Conservation (phyloP, 2,797 vertebrate genomes). For the Lepidocolaptes lacrymiger region DNA sequence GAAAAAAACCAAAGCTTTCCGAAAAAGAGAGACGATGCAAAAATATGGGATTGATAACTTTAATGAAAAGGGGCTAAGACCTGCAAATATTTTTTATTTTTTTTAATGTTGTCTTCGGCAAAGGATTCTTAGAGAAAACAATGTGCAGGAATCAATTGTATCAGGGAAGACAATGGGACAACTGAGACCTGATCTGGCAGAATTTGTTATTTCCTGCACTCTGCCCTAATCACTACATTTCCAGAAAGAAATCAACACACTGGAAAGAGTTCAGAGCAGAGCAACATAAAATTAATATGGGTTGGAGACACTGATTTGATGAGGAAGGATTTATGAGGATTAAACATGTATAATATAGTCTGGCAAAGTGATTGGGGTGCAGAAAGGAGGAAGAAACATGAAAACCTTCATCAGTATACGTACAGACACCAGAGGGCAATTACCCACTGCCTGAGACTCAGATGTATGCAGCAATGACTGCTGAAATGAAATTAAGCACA, state of each 20-base stretch:
- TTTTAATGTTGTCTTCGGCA: neutral
- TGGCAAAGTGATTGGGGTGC: neutral
- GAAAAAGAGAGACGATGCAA: neutral
- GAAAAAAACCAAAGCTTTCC: neutral
- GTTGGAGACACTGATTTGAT: conserved; percentile 29
- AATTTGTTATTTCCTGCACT: neutral
- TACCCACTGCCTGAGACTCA: conserved; percentile 45
- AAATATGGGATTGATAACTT: neutral
- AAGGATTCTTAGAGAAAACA: conserved; percentile 2
- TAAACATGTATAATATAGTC: neutral
- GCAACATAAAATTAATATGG: neutral
- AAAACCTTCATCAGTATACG: neutral
- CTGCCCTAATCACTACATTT: neutral
- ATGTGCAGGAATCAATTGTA: neutral
- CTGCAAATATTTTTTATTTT: neutral
- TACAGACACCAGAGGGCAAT: conserved; percentile 58
- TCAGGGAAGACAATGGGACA: neutral
- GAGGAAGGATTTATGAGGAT: conserved; percentile 1
- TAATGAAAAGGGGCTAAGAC: neutral
- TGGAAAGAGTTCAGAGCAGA: conserved; percentile 34
- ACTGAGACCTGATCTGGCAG: conserved; percentile 17
- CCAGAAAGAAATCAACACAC: neutral
- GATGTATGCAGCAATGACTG: conserved; percentile 30
- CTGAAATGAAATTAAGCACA: conserved; percentile 47
- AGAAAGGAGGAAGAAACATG: conserved; percentile 4